phyloP scores from a whole-genome alignment of 2,888 invertebrate species.

The Eupeodes latifasciatus region DNA sequence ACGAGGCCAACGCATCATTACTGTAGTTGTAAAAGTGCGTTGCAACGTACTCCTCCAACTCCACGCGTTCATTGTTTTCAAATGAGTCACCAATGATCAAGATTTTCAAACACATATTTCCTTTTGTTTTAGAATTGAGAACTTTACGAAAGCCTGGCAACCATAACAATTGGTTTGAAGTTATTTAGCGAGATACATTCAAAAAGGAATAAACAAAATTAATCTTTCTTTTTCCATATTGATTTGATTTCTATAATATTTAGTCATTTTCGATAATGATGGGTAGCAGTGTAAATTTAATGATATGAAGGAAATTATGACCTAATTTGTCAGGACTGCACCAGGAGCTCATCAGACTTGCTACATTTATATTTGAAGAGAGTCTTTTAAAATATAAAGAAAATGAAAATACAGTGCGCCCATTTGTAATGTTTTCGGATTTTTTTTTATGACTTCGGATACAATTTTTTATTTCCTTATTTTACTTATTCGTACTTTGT shows the following conservation, averaged over 20 bases:
- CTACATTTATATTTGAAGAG: constrained; percentile 4
- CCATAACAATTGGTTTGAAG: neutral
- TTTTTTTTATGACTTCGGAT: constrained; percentile 46
- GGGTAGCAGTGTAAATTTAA: neutral
- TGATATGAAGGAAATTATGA: constrained; percentile 54
- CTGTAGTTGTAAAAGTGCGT: too few relatives aligned
- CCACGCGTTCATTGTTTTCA: too few relatives aligned
- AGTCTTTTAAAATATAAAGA: constrained; percentile 30
- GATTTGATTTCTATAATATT: constrained; percentile 46
- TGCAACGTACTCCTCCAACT: too few relatives aligned
- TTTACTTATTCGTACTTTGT: constrained; percentile 8
- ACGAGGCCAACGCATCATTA: too few relatives aligned
- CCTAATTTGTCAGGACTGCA: constrained; percentile 52
- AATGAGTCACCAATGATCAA: too few relatives aligned
- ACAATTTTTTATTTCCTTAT: constrained; percentile 42
- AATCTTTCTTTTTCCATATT: constrained; percentile 66
- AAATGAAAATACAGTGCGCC: constrained; percentile 16
- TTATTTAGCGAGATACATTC: neutral
- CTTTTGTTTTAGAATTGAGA: too few relatives aligned
- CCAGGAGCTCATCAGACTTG: neutral
- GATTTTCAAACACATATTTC: too few relatives aligned
- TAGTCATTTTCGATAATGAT: constrained; percentile 19
- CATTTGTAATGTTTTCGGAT: constrained; percentile 64
- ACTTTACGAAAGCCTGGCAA: neutral
- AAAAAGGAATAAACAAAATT: constrained; percentile 24